phyloP scores from a whole-genome alignment of 2,113 vertebrate species.

The Siphamia tubifer region DNA sequence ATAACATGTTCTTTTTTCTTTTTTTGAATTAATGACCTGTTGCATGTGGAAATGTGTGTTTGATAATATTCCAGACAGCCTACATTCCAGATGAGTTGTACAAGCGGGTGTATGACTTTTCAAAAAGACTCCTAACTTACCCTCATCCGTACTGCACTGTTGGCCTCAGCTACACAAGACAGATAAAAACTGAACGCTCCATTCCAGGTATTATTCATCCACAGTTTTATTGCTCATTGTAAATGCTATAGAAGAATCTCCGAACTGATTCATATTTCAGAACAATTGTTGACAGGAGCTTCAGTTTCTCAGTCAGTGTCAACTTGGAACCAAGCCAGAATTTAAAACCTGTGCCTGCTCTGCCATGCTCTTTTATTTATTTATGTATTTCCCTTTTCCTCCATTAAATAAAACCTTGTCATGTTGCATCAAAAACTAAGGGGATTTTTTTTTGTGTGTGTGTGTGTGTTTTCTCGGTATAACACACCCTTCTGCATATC shows the following conservation, averaged over 20 bases:
- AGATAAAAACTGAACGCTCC: constrained; percentile 82
- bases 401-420: too few species aligned
- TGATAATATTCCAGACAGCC: constrained; percentile 78
- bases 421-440: too few species aligned
- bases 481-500: background rate
- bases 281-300: background rate
- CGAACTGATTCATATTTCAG: too few species aligned
- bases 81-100: constrained; percentile 88
- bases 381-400: too few species aligned
- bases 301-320: background rate
- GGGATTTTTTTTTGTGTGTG: too few species aligned
- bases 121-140: constrained; percentile 86
- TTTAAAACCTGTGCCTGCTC: too few species aligned
- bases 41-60: background rate
- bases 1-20: background rate
- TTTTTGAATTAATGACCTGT: background rate
- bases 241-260: too few species aligned
- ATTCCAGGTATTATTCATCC: constrained; percentile 78
- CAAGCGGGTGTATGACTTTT: constrained; percentile 86
- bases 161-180: constrained; percentile 84
- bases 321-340: background rate
- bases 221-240: too few species aligned
- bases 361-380: too few species aligned
- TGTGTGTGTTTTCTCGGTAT: background rate
- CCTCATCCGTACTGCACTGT: constrained; percentile 90